Evolutionary conservation across 2,797 vertebrate species (phyloP).

Genomic region (Rhabdomys pumilio): DNA sequence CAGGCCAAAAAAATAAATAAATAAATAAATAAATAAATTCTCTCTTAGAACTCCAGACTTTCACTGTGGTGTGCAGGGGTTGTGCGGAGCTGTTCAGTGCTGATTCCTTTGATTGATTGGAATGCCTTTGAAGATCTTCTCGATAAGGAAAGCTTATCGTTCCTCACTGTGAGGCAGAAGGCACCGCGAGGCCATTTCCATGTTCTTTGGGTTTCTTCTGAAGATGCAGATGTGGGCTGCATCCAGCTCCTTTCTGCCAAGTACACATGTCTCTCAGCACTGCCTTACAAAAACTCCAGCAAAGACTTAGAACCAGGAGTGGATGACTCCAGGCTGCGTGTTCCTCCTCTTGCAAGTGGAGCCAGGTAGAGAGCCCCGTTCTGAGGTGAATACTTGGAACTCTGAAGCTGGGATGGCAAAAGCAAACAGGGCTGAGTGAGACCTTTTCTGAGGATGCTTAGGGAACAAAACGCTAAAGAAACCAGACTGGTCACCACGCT

Average conservation of each 20-base stretch:
- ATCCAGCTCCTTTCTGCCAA: background rate
- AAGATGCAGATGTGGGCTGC: background rate
- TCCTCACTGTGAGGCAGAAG: background rate
- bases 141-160: constrained; percentile 70
- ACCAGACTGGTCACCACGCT: rapidly evolving
- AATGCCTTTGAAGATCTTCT: constrained; percentile 63
- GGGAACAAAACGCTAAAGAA: background rate
- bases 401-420: background rate
- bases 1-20: background rate
- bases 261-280: background rate
- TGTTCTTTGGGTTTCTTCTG: constrained; percentile 26
- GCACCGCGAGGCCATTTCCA: background rate
- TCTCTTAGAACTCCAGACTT: constrained; percentile 61
- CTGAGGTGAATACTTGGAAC: rapidly evolving
- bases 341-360: background rate
- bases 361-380: rapidly evolving
- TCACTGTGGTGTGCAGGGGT: constrained; percentile 31
- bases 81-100: constrained; percentile 47
- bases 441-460: background rate
- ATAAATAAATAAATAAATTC: background rate
- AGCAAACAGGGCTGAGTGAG: background rate
- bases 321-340: rapidly evolving
- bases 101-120: constrained; percentile 68
- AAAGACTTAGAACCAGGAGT: background rate
- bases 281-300: background rate